A percentile compares a stretch with the other conserved stretches of the same genome.
These are phyloP conservation scores for Clarias batrachus DNA, from an alignment of 2,113 vertebrate genomes.

Conservation along the genomic window DNA sequence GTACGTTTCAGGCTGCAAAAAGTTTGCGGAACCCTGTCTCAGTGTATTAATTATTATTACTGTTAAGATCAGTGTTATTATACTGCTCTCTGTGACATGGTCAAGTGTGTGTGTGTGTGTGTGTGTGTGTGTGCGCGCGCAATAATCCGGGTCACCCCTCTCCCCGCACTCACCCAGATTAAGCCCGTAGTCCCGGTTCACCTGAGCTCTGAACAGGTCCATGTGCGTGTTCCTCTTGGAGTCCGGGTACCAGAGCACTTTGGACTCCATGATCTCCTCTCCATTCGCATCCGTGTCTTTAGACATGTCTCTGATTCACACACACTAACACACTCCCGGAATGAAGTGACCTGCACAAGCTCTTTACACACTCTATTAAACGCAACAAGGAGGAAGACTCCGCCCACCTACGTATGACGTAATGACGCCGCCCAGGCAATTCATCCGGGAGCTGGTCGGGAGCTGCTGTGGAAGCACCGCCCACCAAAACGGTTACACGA, in stretches of 20 bases:
- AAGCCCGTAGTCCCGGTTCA: conserved; percentile 78
- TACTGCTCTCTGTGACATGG: no score
- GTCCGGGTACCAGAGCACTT: conserved; percentile 92
- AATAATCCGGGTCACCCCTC: conserved; percentile 2
- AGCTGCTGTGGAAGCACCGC: neutral
- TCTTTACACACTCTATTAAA: neutral
- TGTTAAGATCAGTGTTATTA: no score
- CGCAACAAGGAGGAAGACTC: neutral
- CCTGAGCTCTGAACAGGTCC: conserved; percentile 84
- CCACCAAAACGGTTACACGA: neutral
- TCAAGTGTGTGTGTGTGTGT: neutral
- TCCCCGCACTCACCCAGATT: conserved; percentile 81
- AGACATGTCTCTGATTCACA: conserved; percentile 74
- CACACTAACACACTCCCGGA: neutral
- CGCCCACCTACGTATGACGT: conserved; percentile 1
- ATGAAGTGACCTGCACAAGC: neutral
- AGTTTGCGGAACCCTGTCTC: neutral
- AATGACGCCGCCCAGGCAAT: neutral
- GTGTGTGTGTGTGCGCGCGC: neutral
- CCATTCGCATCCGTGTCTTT: conserved; percentile 68
- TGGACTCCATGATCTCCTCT: conserved; percentile 86
- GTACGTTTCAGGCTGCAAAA: neutral
- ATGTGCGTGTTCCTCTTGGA: conserved; percentile 87
- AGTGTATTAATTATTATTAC: neutral
- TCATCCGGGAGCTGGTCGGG: no score